phyloP scores from a whole-genome alignment of 2,888 invertebrate species.

The Pheosia tremula region DNA sequence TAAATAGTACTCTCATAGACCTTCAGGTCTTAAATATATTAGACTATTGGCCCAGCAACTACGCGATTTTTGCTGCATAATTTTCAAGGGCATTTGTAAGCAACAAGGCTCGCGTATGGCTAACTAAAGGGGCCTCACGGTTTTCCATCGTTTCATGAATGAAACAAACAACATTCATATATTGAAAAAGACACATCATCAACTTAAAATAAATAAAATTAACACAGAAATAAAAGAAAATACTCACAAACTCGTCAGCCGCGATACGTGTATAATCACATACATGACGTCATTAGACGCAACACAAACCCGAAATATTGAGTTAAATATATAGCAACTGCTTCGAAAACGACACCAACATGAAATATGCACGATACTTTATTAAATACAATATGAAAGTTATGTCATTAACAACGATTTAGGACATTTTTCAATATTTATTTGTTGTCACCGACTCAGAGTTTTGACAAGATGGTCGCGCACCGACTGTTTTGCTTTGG shows the following conservation, averaged over 20 bases:
- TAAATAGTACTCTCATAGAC: constrained; percentile 60
- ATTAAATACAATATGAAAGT: constrained; percentile 70
- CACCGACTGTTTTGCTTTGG: constrained; percentile 86
- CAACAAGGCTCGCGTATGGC: constrained; percentile 55
- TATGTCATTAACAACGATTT: constrained; percentile 79
- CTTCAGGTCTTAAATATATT: constrained; percentile 49
- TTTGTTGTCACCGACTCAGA: constrained; percentile 81
- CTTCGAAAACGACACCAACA: constrained; percentile 70
- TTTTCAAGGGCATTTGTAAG: constrained; percentile 81
- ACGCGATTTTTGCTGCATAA: constrained; percentile 81
- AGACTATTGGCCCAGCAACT: constrained; percentile 60
- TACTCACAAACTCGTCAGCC: constrained; percentile 82
- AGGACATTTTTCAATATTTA: constrained; percentile 83
- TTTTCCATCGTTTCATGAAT: constrained; percentile 72
- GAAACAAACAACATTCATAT: constrained; percentile 60
- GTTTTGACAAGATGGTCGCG: constrained; percentile 86
- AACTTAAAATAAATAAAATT: constrained; percentile 61
- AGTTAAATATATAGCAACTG: constrained; percentile 76
- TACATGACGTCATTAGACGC: constrained; percentile 85
- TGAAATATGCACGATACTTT: constrained; percentile 74
- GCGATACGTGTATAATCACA: constrained; percentile 84
- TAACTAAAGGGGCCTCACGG: constrained; percentile 45
- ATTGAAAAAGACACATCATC: constrained; percentile 55
- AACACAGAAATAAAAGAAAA: constrained; percentile 79
- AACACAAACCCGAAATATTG: constrained; percentile 81